Base-by-base conservation (phyloP, 2,888 invertebrate species). In the Rotaria magnacalcarata region DNA sequence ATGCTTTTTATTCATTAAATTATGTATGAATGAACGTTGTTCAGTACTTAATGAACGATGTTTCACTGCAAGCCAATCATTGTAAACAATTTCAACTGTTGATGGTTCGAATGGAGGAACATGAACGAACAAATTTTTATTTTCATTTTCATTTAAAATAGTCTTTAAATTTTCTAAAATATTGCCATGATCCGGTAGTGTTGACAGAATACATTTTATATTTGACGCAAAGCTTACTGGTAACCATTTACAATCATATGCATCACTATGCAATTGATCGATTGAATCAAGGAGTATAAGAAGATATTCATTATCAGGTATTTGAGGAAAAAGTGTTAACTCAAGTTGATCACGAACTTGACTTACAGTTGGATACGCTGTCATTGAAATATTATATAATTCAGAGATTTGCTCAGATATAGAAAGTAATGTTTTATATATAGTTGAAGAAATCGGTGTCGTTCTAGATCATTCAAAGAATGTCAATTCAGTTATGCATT, bases 121-220 rank as follows among this genome's bases (percentile, higher is more conserved):
- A 21, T 85, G 19, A n/a, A 84, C 11, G 43, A 84, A 86, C 27
- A 27, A 1, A 10, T 84, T 34, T 16, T 27, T 7, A 19, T 86
- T 27, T 41, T 16, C 11, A 14, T 21, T 27, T 41, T 16, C 11
- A 14, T 21, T 8, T 2, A 84, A 21, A 27, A 58, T 58, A 11
- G 50, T 6, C 43, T 86, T n/a, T 50, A 86, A 54, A 84, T 58
- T 84, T 16, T 41, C 10, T 14, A 67, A 19, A 6, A 67, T 67
- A 16, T 4, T 6, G 6, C 34, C 67, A 67, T 67, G 67, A 27
- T 67, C 67, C 4, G 86, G 86, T 24, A 86, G 54, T 34, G 86
- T 86, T 43, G 86, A 86, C 19, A 84, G 16, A 43, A 86, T 86
- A 52, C 84, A 50, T 85, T 86, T 86, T 4, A 86, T 85, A 85